Evolutionary conservation across 2,888 invertebrate species (phyloP).

Genomic region (Craniophora ligustri): DNA sequence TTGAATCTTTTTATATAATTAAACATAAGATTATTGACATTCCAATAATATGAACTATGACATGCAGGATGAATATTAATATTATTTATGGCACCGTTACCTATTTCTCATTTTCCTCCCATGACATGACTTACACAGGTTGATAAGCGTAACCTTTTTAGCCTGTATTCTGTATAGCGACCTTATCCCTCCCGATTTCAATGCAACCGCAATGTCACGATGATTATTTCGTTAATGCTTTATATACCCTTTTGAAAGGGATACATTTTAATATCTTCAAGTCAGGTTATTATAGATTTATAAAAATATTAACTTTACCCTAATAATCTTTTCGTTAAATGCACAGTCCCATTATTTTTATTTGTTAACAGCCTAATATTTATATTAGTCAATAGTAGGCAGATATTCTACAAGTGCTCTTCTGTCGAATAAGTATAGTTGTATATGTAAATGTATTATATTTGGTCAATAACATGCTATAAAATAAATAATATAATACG

Average conservation of each 20-base stretch:
- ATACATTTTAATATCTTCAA: slow-evolving; percentile 1
- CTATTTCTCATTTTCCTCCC: slow-evolving; percentile 43
- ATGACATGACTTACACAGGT: slow-evolving; percentile 60
- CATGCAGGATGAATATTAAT: slow-evolving; percentile 32
- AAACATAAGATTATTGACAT: too few relatives aligned
- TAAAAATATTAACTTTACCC: not conserved
- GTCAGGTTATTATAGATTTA: not conserved
- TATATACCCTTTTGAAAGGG: slow-evolving; percentile 19
- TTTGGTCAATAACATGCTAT: slow-evolving; percentile 3
- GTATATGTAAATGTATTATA: not conserved
- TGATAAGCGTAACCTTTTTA: slow-evolving; percentile 59
- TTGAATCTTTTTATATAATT: too few relatives aligned
- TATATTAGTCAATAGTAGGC: not conserved
- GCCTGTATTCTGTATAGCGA: slow-evolving; percentile 57
- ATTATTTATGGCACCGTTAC: slow-evolving; percentile 50
- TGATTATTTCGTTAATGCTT: slow-evolving; percentile 49
- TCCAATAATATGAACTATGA: too few relatives aligned
- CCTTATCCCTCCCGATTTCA: slow-evolving; percentile 43
- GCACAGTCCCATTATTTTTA: not conserved
- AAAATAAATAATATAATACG: slow-evolving; percentile 65
- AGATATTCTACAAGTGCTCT: too few relatives aligned
- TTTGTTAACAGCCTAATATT: not conserved
- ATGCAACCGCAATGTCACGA: slow-evolving; percentile 48
- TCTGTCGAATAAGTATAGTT: too few relatives aligned
- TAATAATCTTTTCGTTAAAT: not conserved